A percentile compares a stretch with the other conserved stretches of the same genome.
Conservation (phyloP, 2,113 vertebrate species). For the Tachysurus fulvidraco region DNA sequence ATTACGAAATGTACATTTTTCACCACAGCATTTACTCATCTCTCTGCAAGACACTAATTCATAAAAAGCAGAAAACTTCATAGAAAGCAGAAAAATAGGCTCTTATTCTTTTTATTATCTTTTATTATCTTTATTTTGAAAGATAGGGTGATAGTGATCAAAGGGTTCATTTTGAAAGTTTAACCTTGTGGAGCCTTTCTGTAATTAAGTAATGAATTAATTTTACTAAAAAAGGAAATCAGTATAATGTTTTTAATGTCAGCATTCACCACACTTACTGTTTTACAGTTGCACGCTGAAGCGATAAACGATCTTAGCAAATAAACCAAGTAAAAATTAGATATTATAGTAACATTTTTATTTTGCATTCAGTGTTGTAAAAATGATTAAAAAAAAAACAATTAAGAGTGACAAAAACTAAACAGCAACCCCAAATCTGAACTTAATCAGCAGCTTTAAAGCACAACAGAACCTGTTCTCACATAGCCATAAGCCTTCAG, state of each 20-base stretch:
- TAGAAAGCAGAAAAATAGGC: not conserved
- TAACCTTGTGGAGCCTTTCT: not conserved
- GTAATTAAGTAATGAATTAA: not conserved
- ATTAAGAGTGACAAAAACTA: not conserved
- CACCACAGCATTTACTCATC: not conserved
- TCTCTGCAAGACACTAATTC: not conserved
- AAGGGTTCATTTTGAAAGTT: not conserved
- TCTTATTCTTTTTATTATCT: not conserved
- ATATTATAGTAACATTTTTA: not conserved
- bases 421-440: not conserved
- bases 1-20: not conserved
- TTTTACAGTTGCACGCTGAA: not conserved
- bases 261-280: not conserved
- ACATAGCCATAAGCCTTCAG: not conserved
- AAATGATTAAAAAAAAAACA: not conserved
- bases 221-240: not conserved
- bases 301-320: not conserved
- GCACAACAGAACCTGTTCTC: not conserved
- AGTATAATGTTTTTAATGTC: not conserved
- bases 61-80: not conserved
- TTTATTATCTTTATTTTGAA: not conserved
- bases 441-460: not conserved
- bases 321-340: not conserved
- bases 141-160: not conserved
- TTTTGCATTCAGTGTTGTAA: not conserved